Evolutionary conservation across 2,888 invertebrate genomes (phyloP).

Genomic region (Formica aserva): DNA sequence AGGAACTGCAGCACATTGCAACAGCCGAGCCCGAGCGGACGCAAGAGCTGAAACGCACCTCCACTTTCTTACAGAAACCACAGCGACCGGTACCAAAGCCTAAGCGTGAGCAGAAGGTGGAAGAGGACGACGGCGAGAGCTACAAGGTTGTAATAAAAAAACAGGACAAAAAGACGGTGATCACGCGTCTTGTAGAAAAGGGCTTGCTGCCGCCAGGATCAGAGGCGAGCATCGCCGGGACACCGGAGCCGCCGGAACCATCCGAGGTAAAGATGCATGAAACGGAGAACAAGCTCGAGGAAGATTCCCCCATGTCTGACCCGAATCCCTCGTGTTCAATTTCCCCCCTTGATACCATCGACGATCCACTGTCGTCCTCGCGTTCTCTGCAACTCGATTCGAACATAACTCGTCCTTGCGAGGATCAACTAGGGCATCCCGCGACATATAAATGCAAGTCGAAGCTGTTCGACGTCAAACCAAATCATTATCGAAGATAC

Average conservation of each 20-base stretch:
- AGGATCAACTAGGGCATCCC: not conserved
- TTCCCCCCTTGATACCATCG: not conserved
- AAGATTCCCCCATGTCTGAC: constrained; percentile 41
- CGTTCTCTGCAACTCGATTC: constrained; percentile 25
- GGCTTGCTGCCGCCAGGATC: constrained; percentile 80
- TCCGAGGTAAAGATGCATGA: constrained; percentile 79
- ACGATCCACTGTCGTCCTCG: not conserved
- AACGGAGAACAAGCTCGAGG: constrained; percentile 51
- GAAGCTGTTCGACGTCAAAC: constrained; percentile 46
- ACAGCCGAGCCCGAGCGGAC: constrained; percentile 78
- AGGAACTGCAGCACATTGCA: constrained; percentile 84
- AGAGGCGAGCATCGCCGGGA: constrained; percentile 58
- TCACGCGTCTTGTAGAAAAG: constrained; percentile 80
- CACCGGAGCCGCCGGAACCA: constrained; percentile 75
- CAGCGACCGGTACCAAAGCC: constrained; percentile 89
- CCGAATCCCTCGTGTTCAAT: constrained; percentile 31
- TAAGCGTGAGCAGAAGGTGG: constrained; percentile 70
- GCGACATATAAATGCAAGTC: constrained; percentile 42
- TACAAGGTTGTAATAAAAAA: constrained; percentile 84
- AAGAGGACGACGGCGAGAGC: constrained; percentile 66
- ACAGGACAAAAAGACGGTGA: constrained; percentile 82
- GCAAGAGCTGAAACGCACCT: constrained; percentile 85
- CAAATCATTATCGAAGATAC: constrained; percentile 55
- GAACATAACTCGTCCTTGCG: not conserved
- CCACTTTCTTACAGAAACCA: constrained; percentile 92